A percentile compares a stretch with the other conserved stretches of the same genome.
phyloP scores from a whole-genome alignment of 2,113 vertebrate species.

The Nanorana parkeri region DNA sequence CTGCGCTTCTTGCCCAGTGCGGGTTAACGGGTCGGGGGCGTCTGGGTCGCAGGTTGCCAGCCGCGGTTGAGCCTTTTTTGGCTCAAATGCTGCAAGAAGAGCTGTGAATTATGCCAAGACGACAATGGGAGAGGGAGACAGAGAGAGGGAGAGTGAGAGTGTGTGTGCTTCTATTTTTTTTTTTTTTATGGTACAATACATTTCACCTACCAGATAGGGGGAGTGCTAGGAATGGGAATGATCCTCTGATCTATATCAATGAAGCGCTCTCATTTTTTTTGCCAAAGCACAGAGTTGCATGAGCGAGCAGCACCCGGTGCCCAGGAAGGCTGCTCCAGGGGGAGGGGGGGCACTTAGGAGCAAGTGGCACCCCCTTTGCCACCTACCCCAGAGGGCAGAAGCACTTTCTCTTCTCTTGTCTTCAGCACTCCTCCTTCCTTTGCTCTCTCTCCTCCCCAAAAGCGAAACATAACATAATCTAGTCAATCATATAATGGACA shows the following conservation, averaged over 20 bases:
- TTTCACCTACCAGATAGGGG: conserved; percentile 95
- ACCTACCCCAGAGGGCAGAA: conserved; percentile 77
- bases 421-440: conserved; percentile 75
- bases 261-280: conserved; percentile 82
- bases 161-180: conserved; percentile 44
- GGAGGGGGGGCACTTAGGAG: conserved; percentile 80
- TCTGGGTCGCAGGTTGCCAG: not conserved
- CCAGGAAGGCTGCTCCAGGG: conserved; percentile 79
- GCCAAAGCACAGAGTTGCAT: conserved; percentile 72
- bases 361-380: conserved; percentile 82
- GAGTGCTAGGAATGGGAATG: conserved; percentile 85
- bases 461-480: conserved; percentile 89
- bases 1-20: conserved; percentile 68
- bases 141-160: conserved; percentile 58
- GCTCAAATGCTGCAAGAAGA: conserved; percentile 96
- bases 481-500: conserved; percentile 92
- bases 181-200: conserved; percentile 91
- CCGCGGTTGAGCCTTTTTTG: too few species aligned
- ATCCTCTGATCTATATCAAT: conserved; percentile 86
- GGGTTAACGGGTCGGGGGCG: not conserved
- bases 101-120: conserved; percentile 88
- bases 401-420: conserved; percentile 84
- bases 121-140: conserved; percentile 85
- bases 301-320: conserved; percentile 60
- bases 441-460: conserved; percentile 33